Percentiles rank a stretch among this genome's conserved stretches.
phyloP scores from a whole-genome alignment of 2,113 vertebrate genomes.

The Meriones unguiculatus region DNA sequence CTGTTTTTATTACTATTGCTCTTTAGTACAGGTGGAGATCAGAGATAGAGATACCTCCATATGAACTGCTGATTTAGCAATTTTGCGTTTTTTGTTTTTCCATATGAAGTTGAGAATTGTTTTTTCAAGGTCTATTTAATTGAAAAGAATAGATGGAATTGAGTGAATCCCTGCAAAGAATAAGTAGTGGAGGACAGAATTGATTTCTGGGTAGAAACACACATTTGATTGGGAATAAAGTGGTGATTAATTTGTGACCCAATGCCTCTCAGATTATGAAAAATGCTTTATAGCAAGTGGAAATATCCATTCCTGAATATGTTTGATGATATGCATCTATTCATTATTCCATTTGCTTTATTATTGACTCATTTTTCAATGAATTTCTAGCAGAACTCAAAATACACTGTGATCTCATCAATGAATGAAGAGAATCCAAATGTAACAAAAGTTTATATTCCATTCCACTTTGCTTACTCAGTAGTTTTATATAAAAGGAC shows the following conservation, averaged over 20 bases:
- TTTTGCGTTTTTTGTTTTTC: too few species aligned
- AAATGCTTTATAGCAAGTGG: background rate
- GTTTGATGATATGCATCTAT: background rate
- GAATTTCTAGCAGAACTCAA: conserved; percentile 52
- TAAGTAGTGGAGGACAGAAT: background rate
- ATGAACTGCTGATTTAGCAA: too few species aligned
- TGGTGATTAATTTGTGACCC: conserved; percentile 4
- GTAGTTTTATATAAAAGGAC: conserved; percentile 61
- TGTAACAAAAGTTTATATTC: conserved; percentile 56
- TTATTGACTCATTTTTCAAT: background rate
- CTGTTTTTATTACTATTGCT: too few species aligned
- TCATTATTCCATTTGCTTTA: conserved; percentile 35
- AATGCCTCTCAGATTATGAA: background rate
- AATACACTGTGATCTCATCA: conserved; percentile 40
- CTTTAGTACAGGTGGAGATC: too few species aligned
- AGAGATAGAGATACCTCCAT: too few species aligned
- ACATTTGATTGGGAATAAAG: background rate
- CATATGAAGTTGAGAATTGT: too few species aligned
- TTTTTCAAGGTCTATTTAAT: background rate
- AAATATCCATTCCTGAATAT: conserved; percentile 27
- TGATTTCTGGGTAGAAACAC: background rate
- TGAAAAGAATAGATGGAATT: background rate
- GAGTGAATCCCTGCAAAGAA: background rate
- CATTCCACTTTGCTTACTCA: conserved; percentile 59
- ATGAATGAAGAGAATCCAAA: conserved; percentile 66